Base-by-base conservation (phyloP, 2,888 invertebrate genomes). In the Hoplodrina blanda region DNA sequence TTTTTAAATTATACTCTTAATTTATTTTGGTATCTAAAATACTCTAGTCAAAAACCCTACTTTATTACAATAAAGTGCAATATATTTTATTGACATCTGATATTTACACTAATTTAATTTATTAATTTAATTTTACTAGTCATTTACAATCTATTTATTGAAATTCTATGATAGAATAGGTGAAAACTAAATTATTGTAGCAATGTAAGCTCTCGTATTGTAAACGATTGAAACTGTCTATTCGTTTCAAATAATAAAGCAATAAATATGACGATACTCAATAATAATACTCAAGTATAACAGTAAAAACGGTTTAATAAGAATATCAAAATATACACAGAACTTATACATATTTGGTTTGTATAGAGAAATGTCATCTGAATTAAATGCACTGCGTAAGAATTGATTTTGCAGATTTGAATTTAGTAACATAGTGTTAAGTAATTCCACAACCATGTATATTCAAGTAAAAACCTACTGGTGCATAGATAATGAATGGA, bases 41-140 rank as follows among this genome's bases (percentile, higher is more conserved):
- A 89, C 86, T 87, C 86, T 87, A 88, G 84, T 87, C 87, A 62
- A 80, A 74, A 73, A 62, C 64, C 71, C 69, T 77, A 78, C 70
- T 80, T 76, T 66, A 59, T 70, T 81, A 87, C 82, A 77, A 82
- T 88, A 86, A 89, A 88, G 93, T 94, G 94, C 94, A 94, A 93
- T 93, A 93, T 93, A 91, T 91, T 92, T 93, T 92, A 92, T 90
- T 88, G 84, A 88, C 76, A 76, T 70, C 81, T 77, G 67, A 86
- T 88, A 87, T 90, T 91, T 91, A 91, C 88, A 90, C 80, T 86
- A 81, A 86, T 70, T 87, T 86, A 87, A 87, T 64, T 74, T 87
- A 83, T 66, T 76, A 72, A 76, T 85, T 85, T 86, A 86, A 84
- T 76, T 87, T 82, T 84, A 76, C 85, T 89, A 90, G 88, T 89